Percentiles rank a stretch among this genome's conserved stretches.
These are phyloP conservation scores for Hetaerina titia DNA, from an alignment of 2,888 invertebrate genomes.

Conservation along the genomic window DNA sequence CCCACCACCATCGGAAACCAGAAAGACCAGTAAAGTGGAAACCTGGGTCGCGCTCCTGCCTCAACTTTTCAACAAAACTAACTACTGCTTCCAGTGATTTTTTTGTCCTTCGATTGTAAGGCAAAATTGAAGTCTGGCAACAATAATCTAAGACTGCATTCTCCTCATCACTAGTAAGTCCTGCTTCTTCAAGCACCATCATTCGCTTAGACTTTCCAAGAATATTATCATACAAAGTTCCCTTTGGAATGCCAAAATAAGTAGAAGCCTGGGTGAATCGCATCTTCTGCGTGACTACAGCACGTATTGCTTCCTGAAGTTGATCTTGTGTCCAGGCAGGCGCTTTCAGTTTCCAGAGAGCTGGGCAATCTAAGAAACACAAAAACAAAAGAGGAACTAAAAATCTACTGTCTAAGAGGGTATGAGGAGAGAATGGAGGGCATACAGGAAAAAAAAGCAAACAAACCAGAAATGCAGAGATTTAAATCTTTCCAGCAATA, in stretches of 20 bases:
- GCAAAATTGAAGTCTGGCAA: constrained; percentile 85
- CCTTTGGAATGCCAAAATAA: constrained; percentile 86
- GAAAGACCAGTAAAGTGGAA: constrained; percentile 85
- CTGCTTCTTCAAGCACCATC: constrained; percentile 86
- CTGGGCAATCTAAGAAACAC: constrained; percentile 72
- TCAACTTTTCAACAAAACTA: constrained; percentile 83
- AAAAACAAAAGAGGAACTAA: constrained; percentile 69
- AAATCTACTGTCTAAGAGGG: constrained; percentile 65
- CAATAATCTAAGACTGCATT: constrained; percentile 85
- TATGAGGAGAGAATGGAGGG: constrained; percentile 68
- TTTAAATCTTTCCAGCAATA: neutral
- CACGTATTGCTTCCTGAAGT: constrained; percentile 87
- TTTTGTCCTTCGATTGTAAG: constrained; percentile 86
- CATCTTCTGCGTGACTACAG: constrained; percentile 87
- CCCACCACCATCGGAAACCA: constrained; percentile 91
- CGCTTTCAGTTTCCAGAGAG: constrained; percentile 80
- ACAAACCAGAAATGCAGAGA: constrained; percentile 68
- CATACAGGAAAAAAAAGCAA: constrained; percentile 73
- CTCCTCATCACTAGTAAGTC: constrained; percentile 82
- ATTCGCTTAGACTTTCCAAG: constrained; percentile 88
- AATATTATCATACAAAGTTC: constrained; percentile 88
- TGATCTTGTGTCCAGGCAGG: constrained; percentile 87
- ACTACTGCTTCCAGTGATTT: constrained; percentile 83
- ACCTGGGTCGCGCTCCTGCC: constrained; percentile 81
- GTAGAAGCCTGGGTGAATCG: constrained; percentile 88